Base-by-base conservation (phyloP, 2,113 vertebrate species). In the Protomyctophum bolini region DNA sequence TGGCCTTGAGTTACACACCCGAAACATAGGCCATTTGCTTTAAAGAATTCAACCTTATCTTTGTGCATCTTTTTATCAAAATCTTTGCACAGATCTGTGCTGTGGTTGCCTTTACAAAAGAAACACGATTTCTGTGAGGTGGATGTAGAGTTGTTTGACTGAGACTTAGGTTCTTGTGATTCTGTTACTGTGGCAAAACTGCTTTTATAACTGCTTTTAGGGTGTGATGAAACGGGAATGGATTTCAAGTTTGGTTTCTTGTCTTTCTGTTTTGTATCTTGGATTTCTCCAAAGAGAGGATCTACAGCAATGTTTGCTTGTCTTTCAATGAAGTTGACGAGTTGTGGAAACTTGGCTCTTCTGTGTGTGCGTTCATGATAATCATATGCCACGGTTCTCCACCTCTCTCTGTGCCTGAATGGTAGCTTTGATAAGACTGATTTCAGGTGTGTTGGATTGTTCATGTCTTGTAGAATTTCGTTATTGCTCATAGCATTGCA, bases 1-100 rank as follows among this genome's bases (percentile, higher is more conserved):
- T 59, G 51, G 0, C 70, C 58, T 50, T 73, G 21, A 21, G 48
- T 6, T 12, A 73, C 41, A 41, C 62, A 72, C 3, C 62, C 70
- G 51, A 73, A 73, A 41, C 62, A 73, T 9, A 73, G 10, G 12
- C 72, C 48, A 15, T 68, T 68, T 0, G 5, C 54, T 47, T 61
- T 66, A 8, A 73, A 21, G 9, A 73, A 33, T 4, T 73, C 71
- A n/a, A 58, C 56, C 10, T 14, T 46, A 28, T 11, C 48, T 4
- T 73, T 66, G 4, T 55, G 8, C 12, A 8, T 66, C 47, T 50
- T 41, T 7, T 62, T 41, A 3, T 45, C 9, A 10, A 41, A 46
- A 1, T 62, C n/a, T 64, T 64, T 47, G 14, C 63, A 64, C 41
- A 9, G 6, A 6, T 47, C 63, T 10, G n/a, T 50, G 6, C 7